These are phyloP conservation scores for Trididemnum nubilum DNA, from an alignment of 23 tunicate genomes.

Conservation along the genomic window DNA sequence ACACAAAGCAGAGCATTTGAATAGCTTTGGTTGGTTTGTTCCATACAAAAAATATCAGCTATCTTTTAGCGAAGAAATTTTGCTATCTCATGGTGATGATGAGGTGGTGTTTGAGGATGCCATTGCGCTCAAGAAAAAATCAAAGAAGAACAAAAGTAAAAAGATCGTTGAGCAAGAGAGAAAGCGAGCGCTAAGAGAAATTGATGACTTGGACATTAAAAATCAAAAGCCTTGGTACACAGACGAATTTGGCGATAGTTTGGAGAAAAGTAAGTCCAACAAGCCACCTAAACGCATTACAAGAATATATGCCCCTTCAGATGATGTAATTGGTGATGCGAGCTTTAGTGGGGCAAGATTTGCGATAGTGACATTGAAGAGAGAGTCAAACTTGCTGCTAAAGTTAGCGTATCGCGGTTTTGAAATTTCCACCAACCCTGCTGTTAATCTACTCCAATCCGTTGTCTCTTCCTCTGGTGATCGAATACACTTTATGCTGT, in stretches of 20 bases:
- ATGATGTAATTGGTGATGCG: slow-evolving; percentile 36
- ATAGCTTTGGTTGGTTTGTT: slow-evolving; percentile 64
- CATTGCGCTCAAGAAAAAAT: slow-evolving; percentile 52
- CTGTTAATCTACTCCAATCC: slow-evolving; percentile 10
- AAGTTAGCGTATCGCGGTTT: slow-evolving; percentile 38
- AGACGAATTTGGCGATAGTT: slow-evolving; percentile 63
- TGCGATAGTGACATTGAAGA: slow-evolving; percentile 42
- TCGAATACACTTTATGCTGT: slow-evolving; percentile 59
- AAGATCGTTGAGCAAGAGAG: slow-evolving; percentile 61
- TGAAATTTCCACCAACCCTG: slow-evolving; percentile 25
- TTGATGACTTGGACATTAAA: slow-evolving; percentile 17
- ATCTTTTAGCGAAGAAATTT: slow-evolving; percentile 51
- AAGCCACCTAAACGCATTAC: slow-evolving; percentile 61
- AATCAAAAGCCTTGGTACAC: slow-evolving; percentile 68
- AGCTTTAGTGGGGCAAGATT: slow-evolving; percentile 46
- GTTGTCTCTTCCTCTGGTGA: slow-evolving; percentile 31
- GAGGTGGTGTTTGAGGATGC: slow-evolving; percentile 62
- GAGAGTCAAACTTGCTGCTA: slow-evolving; percentile 40
- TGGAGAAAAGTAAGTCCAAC: slow-evolving; percentile 42
- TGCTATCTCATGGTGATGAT: slow-evolving; percentile 47
- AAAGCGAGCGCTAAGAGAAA: slow-evolving; percentile 35
- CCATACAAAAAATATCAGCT: slow-evolving; percentile 60
- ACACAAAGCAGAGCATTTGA: slow-evolving; percentile 44
- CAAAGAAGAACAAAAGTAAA: slow-evolving; percentile 53
- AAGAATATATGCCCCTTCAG: slow-evolving; percentile 61